Base-by-base conservation (phyloP, 2,888 invertebrate species). In the Cynaeus angustus region DNA sequence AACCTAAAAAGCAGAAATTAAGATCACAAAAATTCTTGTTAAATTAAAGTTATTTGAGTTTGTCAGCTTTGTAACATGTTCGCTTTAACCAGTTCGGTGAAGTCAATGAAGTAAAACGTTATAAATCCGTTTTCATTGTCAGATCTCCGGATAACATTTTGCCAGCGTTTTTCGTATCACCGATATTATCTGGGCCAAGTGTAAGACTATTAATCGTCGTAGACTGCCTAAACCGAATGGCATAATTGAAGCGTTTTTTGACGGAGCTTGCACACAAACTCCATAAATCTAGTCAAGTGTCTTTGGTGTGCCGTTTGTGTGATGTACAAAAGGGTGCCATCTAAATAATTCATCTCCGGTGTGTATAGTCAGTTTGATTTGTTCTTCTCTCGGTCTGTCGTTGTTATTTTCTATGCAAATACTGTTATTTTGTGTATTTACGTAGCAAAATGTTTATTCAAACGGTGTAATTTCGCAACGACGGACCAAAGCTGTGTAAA, bases 391-490 rank as follows among this genome's bases (percentile, higher is more conserved):
- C 10, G 30, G 46, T 46, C 16, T 37, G 16, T 12, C 30, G 21
- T 12, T 26, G 56, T 53, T 45, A 41, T 58, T 66, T 55, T 43
- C 37, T 41, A 59, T 67, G 67, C 53, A 67, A 67, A 67, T 61
- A 66, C 8, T 9, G 41, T 30, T 59, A 52, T 53, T 52, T 52
- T 30, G 41, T 52, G 41, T 52, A 61, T 67, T 61, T 67, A 33
- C 45, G 38, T 56, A 48, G 14, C 10, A 56, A 68, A 69, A 65
- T 65, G 64, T 69, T 59, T 48, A 52, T 68, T 62, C 64, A 68
- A 62, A 68, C 52, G 41, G 43, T 45, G 62, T 62, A 62, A 68
- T 68, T 68, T 46, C 10, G 16, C 12, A 45, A 38, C 46, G 65
- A 46, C 66, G 46, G 58, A 12, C 50, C 59, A 38, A 58, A 38